Base-by-base conservation (phyloP, 2,888 invertebrate genomes). In the Aspidiotus destructor region DNA sequence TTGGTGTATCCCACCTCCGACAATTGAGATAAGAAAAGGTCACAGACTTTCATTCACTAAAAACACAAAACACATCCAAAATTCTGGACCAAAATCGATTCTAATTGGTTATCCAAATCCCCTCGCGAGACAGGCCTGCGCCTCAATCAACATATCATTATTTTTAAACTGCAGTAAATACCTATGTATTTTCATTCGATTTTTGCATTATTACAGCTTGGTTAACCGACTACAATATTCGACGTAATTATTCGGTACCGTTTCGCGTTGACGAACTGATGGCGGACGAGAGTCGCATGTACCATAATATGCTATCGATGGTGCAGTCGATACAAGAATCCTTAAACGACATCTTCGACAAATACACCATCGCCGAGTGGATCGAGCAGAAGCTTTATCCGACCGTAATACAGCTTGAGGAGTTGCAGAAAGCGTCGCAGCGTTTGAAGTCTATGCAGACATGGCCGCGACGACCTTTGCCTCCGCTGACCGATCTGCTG, bases 201-300 rank as follows among this genome's bases (percentile, higher is more conserved):
- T 28, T 28, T 5, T 28, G 5, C 5, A 28, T 28, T 1, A 28
- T 28, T 70, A 79, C 78, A 61, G 70, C 64, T 42, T 88, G 87
- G 87, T 80, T 88, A 80, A 86, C 86, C 28, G 81, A 83, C 42
- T 88, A 86, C 75, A 86, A 86, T 75, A 79, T 86, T 7, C 78
- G 82, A n/a, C 83, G 84, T 73, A 85, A 85, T 74, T 87, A 85
- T 75, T 84, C 85, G 71, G 84, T 85, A 65, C 85, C 86, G 0
- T 75, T 83, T 68, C 80, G 87, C 60, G 80, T 88, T 1, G 84
- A 84, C 58, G 85, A 86, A 72, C 75, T 85, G 64, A 82, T 82
- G 65, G 75, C 77, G 40, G 83, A 82, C 72, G 79, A 82, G 72
- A 78, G 83, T 61, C 76, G 82, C 72, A 76, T 86, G 71, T 81